Evolutionary conservation across 2,797 vertebrate species (phyloP).

Genomic region (Echiichthys vipera): DNA sequence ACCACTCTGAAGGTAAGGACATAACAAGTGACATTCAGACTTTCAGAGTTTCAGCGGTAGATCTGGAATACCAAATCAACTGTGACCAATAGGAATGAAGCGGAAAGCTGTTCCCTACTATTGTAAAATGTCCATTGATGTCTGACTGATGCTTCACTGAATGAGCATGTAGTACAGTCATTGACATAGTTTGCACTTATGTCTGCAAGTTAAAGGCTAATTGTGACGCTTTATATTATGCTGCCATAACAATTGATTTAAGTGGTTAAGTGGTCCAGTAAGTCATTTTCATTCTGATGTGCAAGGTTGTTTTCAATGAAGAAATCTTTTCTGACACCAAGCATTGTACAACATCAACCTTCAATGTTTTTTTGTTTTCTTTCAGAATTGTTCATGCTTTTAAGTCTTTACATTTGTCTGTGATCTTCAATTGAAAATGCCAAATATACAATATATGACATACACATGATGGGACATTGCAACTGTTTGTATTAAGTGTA

Average conservation of each 20-base stretch:
- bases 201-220: conserved; percentile 50
- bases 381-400: conserved; percentile 7
- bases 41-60: conserved; percentile 16
- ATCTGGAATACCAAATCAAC: conserved; percentile 11
- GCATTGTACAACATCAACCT: background rate
- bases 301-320: conserved; percentile 38
- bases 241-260: conserved; percentile 40
- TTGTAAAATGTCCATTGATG: conserved; percentile 11
- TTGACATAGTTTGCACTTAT: conserved; percentile 25
- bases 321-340: background rate
- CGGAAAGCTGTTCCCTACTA: background rate
- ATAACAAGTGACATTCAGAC: conserved; percentile 71
- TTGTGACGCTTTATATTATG: conserved; percentile 50
- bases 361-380: background rate
- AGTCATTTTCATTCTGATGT: conserved; percentile 29
- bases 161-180: conserved; percentile 20
- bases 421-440: background rate
- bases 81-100: conserved; percentile 18
- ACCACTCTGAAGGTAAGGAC: conserved; percentile 79
- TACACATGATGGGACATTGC: background rate
- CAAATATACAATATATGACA: background rate
- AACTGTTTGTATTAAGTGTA: conserved; percentile 10
- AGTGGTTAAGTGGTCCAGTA: conserved; percentile 5
- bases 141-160: conserved; percentile 12
- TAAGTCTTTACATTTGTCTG: background rate